phyloP scores from a whole-genome alignment of 1,140 invertebrate species.

The Latrodectus geometricus region DNA sequence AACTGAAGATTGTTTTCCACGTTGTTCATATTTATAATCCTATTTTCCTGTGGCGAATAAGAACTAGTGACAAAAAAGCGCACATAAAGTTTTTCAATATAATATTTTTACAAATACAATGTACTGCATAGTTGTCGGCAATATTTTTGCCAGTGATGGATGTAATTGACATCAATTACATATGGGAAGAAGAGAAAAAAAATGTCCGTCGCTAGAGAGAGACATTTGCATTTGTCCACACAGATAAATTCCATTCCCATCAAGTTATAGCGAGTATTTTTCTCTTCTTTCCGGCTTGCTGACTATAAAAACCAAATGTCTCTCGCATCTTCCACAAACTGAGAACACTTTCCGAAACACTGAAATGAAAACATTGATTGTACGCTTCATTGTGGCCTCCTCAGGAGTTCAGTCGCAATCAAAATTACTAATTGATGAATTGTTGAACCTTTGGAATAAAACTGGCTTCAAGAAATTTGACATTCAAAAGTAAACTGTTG shows the following conservation, averaged over 20 bases:
- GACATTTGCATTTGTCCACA: not conserved
- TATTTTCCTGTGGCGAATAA: conserved; percentile 23
- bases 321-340: not conserved
- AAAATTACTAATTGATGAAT: not conserved
- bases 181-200: not conserved
- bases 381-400: not conserved
- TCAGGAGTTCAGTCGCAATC: not conserved
- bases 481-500: no score
- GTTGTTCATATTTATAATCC: conserved; percentile 8
- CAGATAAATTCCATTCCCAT: not conserved
- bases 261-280: not conserved
- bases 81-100: conserved; percentile 29
- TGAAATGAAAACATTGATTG: not conserved
- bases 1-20: conserved; percentile 1
- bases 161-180: conserved; percentile 25
- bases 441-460: not conserved
- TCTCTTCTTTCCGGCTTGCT: not conserved
- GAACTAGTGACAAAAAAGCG: conserved; percentile 39
- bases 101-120: conserved; percentile 36
- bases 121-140: conserved; percentile 59
- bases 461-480: not conserved
- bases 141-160: conserved; percentile 46
- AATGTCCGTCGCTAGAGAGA: not conserved
- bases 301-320: not conserved
- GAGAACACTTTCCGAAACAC: not conserved